A percentile compares a stretch with the other conserved stretches of the same genome.
phyloP scores from a whole-genome alignment of 2,888 invertebrate genomes.

The Smittia sp. region DNA sequence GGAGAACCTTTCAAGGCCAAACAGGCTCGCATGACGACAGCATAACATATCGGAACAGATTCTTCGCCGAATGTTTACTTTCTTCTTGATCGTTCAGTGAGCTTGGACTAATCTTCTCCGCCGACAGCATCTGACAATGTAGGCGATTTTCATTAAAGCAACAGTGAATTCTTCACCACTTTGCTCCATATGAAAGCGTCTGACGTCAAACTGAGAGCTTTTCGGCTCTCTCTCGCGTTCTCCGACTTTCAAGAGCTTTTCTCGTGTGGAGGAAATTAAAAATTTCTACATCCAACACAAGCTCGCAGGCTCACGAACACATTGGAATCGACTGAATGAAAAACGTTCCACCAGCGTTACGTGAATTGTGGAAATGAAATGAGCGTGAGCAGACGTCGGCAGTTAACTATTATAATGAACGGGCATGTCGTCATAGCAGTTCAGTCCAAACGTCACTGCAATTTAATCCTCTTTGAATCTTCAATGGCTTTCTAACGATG shows the following conservation, averaged over 20 bases:
- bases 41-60: neutral
- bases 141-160: neutral
- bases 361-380: neutral
- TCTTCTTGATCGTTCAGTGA: neutral
- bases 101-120: neutral
- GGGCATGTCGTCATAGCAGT: neutral
- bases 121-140: neutral
- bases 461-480: neutral
- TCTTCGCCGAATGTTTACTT: neutral
- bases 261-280: slow-evolving; percentile 4
- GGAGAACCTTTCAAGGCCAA: neutral
- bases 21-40: neutral
- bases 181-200: neutral
- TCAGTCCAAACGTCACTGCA: neutral
- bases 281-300: neutral
- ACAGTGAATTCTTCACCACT: too few species aligned
- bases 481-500: neutral
- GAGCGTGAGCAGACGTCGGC: slow-evolving; percentile 14
- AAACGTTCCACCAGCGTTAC: neutral
- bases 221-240: neutral
- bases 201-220: slow-evolving; percentile 28
- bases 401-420: slow-evolving; percentile 7
- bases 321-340: neutral
- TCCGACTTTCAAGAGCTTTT: slow-evolving; percentile 7
- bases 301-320: neutral